A percentile compares a stretch with the other conserved stretches of the same genome.
Evolutionary conservation across 2,113 vertebrate species (phyloP).

Genomic region (Fukomys damarensis): DNA sequence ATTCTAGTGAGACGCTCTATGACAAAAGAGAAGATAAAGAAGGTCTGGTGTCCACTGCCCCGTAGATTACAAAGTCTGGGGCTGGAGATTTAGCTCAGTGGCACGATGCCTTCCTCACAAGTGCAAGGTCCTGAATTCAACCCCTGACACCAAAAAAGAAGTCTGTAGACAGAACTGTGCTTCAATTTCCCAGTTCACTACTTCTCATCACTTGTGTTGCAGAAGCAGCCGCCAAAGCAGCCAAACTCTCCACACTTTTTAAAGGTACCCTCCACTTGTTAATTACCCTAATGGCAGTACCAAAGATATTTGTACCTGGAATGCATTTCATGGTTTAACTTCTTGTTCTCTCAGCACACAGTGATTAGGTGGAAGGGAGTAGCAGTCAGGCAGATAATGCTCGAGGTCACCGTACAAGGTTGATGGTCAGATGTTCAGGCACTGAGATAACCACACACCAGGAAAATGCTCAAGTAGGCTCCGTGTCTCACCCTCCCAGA

Average conservation of each 20-base stretch:
- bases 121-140: too few species aligned
- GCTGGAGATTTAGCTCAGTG: too few species aligned
- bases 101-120: too few species aligned
- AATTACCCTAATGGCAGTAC: not conserved
- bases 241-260: too few species aligned
- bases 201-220: fast-evolving
- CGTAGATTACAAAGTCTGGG: not conserved
- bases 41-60: not conserved
- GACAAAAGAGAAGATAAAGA: not conserved
- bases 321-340: not conserved
- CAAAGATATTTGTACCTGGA: not conserved
- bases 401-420: not conserved
- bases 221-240: not conserved
- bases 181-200: fast-evolving
- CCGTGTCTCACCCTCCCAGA: not conserved
- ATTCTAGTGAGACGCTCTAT: not conserved
- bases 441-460: not conserved
- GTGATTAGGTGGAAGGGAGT: not conserved
- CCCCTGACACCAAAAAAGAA: too few species aligned
- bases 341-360: not conserved
- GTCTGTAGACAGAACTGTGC: not conserved
- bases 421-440: not conserved
- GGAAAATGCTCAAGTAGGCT: not conserved
- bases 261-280: not conserved
- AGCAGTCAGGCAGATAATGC: not conserved